Base-by-base conservation (phyloP, 2,888 invertebrate species). In the Cephonodes hylas region DNA sequence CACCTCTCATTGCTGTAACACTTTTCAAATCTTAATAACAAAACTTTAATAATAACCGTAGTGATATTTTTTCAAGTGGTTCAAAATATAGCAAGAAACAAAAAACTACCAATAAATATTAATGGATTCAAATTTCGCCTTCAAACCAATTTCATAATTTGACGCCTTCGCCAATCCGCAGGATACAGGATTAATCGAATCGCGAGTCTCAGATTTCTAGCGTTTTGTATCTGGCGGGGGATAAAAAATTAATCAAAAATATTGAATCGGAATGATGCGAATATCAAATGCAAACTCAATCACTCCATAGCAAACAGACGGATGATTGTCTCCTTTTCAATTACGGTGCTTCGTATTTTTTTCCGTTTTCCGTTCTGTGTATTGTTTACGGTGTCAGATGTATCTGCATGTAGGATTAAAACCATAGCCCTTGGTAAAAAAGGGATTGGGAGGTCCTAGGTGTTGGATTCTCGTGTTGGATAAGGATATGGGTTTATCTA, bases 211-310 rank as follows among this genome's bases (percentile, higher is more conserved):
- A 15, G 48, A 18, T 48, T 48, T 18, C 48, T 48, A 27, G 23
- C 15, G 25, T 27, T 38, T 48, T 27, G 8, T 53, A 31, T 31
- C 53, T 27, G 1, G 13, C 27, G n/a, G 15, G 6, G 44, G 18
- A 53, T 31, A 53, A 53, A 44, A 53, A 53, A 31, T 8, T 31
- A 48, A 48, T 48, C 27, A 27, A 48, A 44, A 48, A 48, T 45
- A 45, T 31, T 53, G 18, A 18, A 18, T 31, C 27, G 3, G n/a
- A n/a, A 8, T 18, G 18, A 18, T 44, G 63, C 60, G 56, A 65
- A 66, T 67, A 66, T 63, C 66, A 64, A 61, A 62, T 56, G 66
- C 63, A 67, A 69, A 67, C 67, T 62, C 67, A 67, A 69, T 69
- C 53, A 65, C 57, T 59, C 45, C 61, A 66, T 53, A 46, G 66